Conservation (phyloP, 1,140 invertebrate genomes). For the Drosophila pallidifrons region DNA sequence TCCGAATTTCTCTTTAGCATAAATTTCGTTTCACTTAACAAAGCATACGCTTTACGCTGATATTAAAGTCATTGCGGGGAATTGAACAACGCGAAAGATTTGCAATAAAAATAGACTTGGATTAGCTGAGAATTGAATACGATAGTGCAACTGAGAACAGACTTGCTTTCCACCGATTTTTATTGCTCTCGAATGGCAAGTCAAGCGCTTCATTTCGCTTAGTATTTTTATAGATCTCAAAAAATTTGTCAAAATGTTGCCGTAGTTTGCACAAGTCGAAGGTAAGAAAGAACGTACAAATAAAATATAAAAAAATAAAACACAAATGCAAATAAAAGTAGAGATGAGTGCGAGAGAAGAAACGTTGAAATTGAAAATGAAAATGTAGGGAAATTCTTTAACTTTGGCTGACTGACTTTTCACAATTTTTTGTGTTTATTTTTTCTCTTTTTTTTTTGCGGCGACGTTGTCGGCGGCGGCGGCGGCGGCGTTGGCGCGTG, state of each 20-base stretch:
- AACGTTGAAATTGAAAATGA: constrained; percentile 10
- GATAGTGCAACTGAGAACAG: background rate
- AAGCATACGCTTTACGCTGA: background rate
- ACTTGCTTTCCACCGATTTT: background rate
- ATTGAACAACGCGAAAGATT: background rate
- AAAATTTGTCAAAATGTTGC: constrained; percentile 21
- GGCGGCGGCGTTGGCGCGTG: constrained; percentile 74
- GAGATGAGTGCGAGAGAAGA: background rate
- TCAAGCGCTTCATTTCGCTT: background rate
- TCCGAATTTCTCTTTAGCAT: background rate
- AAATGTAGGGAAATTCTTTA: constrained; percentile 55
- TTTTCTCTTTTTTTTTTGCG: constrained; percentile 54
- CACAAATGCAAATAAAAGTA: background rate
- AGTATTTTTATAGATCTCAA: constrained; percentile 11
- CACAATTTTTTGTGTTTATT: constrained; percentile 49
- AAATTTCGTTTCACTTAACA: background rate
- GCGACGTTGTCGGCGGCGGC: constrained; percentile 46
- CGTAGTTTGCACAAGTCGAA: background rate
- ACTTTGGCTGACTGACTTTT: constrained; percentile 72
- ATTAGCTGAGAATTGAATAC: background rate
- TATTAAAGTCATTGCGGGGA: background rate
- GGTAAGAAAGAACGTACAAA: background rate
- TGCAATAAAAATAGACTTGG: background rate
- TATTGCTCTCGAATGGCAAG: background rate
- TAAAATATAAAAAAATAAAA: background rate